Conservation (phyloP, 2,888 invertebrate species). For the Cyaniris semiargus region DNA sequence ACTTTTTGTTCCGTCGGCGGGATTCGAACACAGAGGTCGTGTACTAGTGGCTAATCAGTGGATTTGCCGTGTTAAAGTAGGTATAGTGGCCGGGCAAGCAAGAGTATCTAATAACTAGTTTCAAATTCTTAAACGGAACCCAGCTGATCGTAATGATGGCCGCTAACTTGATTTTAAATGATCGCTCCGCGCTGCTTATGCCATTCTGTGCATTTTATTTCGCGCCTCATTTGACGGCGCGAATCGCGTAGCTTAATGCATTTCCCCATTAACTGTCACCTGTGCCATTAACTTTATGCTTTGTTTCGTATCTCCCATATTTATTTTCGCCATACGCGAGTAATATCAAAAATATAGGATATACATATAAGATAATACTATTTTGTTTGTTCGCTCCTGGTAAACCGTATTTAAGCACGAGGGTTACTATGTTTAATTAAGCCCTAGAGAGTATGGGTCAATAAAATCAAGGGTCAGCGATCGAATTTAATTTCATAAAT, state of each 20-base stretch:
- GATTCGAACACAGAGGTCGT: too few relatives aligned
- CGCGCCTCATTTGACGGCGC: constrained; percentile 49
- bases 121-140: not conserved
- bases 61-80: not conserved
- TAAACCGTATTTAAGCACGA: not conserved
- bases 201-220: constrained; percentile 70
- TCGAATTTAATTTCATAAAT: not conserved
- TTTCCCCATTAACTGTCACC: constrained; percentile 66
- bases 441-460: not conserved
- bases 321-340: not conserved
- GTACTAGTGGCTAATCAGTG: too few relatives aligned
- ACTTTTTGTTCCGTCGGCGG: too few relatives aligned
- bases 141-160: not conserved
- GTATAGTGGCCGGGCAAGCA: not conserved
- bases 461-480: constrained; percentile 5
- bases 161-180: constrained; percentile 18
- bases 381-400: not conserved
- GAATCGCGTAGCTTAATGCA: constrained; percentile 62
- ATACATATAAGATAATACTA: not conserved
- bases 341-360: not conserved
- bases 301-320: constrained; percentile 27
- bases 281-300: constrained; percentile 50
- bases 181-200: constrained; percentile 35
- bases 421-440: constrained; percentile 1
- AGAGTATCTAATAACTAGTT: not conserved